Base-by-base conservation (phyloP, 2,888 invertebrate species). In the Sabellastarte sp. region DNA sequence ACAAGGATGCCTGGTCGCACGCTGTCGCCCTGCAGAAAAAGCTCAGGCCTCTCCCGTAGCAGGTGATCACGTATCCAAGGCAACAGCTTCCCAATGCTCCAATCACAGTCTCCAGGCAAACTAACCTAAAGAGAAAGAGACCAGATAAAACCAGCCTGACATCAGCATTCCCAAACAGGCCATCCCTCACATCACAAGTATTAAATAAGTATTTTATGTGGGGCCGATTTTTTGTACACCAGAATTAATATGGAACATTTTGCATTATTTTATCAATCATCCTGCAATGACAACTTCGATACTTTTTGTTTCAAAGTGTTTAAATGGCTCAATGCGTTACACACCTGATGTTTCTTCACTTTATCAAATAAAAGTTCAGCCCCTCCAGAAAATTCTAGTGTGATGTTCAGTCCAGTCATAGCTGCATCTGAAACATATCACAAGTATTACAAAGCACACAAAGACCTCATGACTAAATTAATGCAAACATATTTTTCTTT, bases 1-100 rank as follows among this genome's bases (percentile, higher is more conserved):
- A 98, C 95, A 57, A 98, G 85, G 67, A 98, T 97, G 1, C 97
- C 97, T 0, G 96, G 95, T 57, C 96, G 85, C 80, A 87, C 85
- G 41, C 83, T 82, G 5, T 82, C 80, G 56, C 82, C 84, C 67
- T 84, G 83, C 57, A 85, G 70, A 75, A 84, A 86, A 53, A 86
- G 74, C 79, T 96, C 95, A 0, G 91, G 90, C 68, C 93, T 87
- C 76, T 95, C 95, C 66, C 87, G 89, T 63, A 97, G 81, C 73
- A 95, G 85, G 80, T 94, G 93, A 63, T 91, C 90, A 80, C 89
- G 90, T 61, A 97, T 89, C 94, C 94, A 95, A 4, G 88, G 79
- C 0, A 96, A 84, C 30, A 97, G 85, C 55, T 88, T 87, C 61
- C 87, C 87, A 57, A 96, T 87, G 0, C 57, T 60, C 67, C 69